Evolutionary conservation across 2,888 invertebrate genomes (phyloP).

Genomic region (Spilarctia lutea): DNA sequence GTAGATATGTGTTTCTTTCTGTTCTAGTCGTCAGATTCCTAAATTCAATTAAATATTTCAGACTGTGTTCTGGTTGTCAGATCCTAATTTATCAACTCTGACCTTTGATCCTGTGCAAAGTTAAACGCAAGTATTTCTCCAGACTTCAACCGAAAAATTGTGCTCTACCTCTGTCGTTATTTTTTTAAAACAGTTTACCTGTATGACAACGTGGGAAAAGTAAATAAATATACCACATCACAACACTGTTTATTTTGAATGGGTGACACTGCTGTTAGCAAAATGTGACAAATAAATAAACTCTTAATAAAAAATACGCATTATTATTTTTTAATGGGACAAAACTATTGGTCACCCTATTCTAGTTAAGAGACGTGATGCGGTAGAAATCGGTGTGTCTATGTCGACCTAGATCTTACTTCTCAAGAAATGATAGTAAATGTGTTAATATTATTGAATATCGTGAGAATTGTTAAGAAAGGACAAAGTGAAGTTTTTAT

Average conservation of each 20-base stretch:
- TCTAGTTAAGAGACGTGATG: not conserved
- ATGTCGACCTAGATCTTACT: slow-evolving; percentile 7
- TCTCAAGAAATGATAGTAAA: not conserved
- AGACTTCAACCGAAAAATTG: not conserved
- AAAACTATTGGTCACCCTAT: not conserved
- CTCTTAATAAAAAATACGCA: not conserved
- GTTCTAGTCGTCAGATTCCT: not conserved
- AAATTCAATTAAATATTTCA: not conserved
- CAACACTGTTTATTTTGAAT: not conserved
- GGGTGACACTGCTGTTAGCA: not conserved
- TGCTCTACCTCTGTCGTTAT: not conserved
- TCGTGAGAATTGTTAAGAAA: slow-evolving; percentile 1
- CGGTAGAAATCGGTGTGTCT: not conserved
- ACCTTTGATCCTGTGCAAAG: too few species aligned
- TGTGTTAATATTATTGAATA: not conserved
- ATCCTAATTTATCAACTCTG: not conserved
- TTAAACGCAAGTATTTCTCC: not conserved
- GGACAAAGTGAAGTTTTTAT: not conserved
- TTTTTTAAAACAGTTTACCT: not conserved
- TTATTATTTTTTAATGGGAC: not conserved
- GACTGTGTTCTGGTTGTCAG: not conserved
- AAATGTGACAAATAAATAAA: not conserved
- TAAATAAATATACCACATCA: not conserved
- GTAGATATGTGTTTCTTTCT: not conserved
- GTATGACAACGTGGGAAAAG: not conserved